Base-by-base conservation (phyloP, 2,888 invertebrate species). In the Philhelius pedissequus region DNA sequence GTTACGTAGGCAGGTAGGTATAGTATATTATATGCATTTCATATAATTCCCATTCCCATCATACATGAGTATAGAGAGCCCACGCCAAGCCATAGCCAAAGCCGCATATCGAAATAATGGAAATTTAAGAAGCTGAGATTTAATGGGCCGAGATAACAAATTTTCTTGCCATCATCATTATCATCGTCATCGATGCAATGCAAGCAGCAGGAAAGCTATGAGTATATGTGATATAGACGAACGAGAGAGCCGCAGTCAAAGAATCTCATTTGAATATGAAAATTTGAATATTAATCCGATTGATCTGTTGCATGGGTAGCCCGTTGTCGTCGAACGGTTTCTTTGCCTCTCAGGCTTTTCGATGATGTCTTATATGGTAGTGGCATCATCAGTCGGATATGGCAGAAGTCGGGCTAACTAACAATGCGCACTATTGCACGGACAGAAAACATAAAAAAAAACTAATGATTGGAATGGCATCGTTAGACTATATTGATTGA, bases 81-180 rank as follows among this genome's bases (percentile, higher is more conserved):
- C 32, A 15, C 54, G 30, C 20, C 15, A 52, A 15, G 52, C n/a
- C 25, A 52, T 15, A 27, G 52, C 15, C n/a, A 8, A 2, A 8
- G 13, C 45, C 48, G 13, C 13, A 27, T 60, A 43, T 18, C 32
- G 25, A 52, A 69, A 69, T 77, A 77, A 70, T 77, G 70, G 35
- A 54, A 45, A 77, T 20, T 35, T 70, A 43, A 77, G 69, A 69
- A 52, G 76, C 50, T 22, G 15, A 64, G 50, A 77, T 66, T 82
- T 77, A 82, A 82, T 82, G 81, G 60, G 25, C 52, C 70, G 66
- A 40, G 68, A 71, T 76, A 82, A 76, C 58, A 68, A 76, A 75
- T 30, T 76, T 79, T 73, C 66, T 50, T 77, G 18, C 40, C 48
- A 32, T 60, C 48, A 43, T 64, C 64, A 64, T 64, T 35, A 56